Percentiles rank a stretch among this genome's conserved stretches.
Evolutionary conservation across 2,797 vertebrate species (phyloP).

Genomic region (Chelon auratus): DNA sequence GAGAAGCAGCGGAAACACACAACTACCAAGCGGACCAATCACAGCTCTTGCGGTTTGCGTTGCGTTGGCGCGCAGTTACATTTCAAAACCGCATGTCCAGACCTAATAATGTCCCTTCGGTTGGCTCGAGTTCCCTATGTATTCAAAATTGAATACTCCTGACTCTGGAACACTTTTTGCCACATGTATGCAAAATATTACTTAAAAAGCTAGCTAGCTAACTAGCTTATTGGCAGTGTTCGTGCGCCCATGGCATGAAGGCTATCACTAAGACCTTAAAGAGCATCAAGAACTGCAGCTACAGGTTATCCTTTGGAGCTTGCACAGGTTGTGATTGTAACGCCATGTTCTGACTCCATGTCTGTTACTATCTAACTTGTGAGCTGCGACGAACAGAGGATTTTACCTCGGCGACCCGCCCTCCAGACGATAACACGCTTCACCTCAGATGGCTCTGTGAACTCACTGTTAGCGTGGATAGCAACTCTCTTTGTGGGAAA

Average conservation of each 20-base stretch:
- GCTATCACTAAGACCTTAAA: too few species aligned
- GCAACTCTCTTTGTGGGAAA: slow-evolving; percentile 26
- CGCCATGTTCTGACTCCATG: not conserved
- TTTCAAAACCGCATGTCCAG: too few species aligned
- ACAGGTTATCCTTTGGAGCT: too few species aligned
- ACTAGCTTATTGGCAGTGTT: too few species aligned
- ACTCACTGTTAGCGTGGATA: slow-evolving; percentile 4
- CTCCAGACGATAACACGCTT: slow-evolving; percentile 8
- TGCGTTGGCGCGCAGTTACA: too few species aligned
- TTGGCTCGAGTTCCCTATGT: not conserved
- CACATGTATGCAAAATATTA: not conserved
- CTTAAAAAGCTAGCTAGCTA: not conserved
- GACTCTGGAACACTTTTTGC: not conserved
- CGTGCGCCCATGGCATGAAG: too few species aligned
- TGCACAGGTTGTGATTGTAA: too few species aligned
- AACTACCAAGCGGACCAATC: too few species aligned
- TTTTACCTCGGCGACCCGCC: slow-evolving; percentile 36
- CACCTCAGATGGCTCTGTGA: slow-evolving; percentile 30
- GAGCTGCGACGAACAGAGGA: slow-evolving; percentile 23
- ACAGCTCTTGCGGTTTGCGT: too few species aligned
- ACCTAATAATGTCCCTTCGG: not conserved
- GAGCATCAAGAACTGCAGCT: too few species aligned
- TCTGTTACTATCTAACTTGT: not conserved
- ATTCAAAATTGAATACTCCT: not conserved
- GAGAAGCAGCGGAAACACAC: too few species aligned